Base-by-base conservation (phyloP, 2,888 invertebrate species). In the Halocaridina rubra region DNA sequence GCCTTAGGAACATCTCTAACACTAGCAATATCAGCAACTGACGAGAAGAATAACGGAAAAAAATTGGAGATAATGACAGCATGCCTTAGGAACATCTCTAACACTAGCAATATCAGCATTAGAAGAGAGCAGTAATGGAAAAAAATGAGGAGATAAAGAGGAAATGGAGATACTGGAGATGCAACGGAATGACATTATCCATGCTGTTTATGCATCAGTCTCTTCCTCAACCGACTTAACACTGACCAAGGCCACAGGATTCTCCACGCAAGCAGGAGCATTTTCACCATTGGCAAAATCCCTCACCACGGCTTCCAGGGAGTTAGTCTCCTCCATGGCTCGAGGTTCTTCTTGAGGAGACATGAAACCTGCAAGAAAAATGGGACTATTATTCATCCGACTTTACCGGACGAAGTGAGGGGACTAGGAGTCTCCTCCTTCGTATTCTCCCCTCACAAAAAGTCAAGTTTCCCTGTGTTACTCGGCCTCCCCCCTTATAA, bases 241-340 rank as follows among this genome's bases (percentile, higher is more conserved):
- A 84, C 84, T 84, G 78, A 84, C 84, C 84, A 84, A 64, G 53
- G 78, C 84, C 19, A 79, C 84, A 29, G 84, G 84, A n/a, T 69
- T 69, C 24, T 57, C 71, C 19, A 76, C 46, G n/a, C 64, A 46
- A 8, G 75, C 33, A 1, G 46, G 59, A 27, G 59, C 64, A n/a
- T 46, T 27, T 10, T 81, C 84, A 24, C 78, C 74, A 2, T 30
- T 53, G 5, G 76, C 32, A 24, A 39, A 84, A 72, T 84, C 84
- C 8, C 84, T 32, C 32, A 84, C 84, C 24, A 79, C 84, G 10
- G 77, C 84, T 64, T 84, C 84, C 78, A 84, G 57, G 8, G 75
- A 76, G 22, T 19, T 67, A 0, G 29, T 24, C 46, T 78, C 77
- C 22, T 78, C 57, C 46, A 84, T n/a, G 16, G 30, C 78, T 0